These are phyloP conservation scores for Poeciliopsis occidentalis DNA, from an alignment of 2,113 vertebrate species.

Conservation along the genomic window DNA sequence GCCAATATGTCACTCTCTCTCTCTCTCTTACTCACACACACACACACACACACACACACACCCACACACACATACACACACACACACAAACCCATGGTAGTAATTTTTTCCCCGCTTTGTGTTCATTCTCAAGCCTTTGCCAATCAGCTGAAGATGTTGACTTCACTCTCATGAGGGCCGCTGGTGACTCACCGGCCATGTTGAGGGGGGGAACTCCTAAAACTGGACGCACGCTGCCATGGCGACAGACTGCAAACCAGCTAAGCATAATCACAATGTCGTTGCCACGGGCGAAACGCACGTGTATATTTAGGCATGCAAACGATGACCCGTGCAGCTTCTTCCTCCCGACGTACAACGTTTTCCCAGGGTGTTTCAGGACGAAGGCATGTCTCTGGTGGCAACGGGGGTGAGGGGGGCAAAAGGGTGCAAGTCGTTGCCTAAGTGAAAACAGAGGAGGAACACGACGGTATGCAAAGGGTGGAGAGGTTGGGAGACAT, in stretches of 20 bases:
- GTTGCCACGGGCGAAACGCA: conserved; percentile 5
- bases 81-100: conserved; percentile 6
- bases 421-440: conserved; percentile 40
- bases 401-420: conserved; percentile 29
- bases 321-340: not conserved
- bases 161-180: conserved; percentile 18
- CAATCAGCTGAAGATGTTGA: conserved; percentile 45
- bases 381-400: conserved; percentile 72
- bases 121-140: conserved; percentile 41
- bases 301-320: not conserved
- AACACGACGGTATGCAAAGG: not conserved
- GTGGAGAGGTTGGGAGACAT: conserved; percentile 6
- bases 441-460: conserved; percentile 28
- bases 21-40: conserved; percentile 20
- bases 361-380: conserved; percentile 62
- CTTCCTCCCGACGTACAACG: conserved; percentile 34
- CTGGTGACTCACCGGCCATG: conserved; percentile 63
- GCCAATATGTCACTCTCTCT: not conserved
- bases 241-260: conserved; percentile 48
- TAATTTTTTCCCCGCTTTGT: not conserved
- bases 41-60: conserved; percentile 41
- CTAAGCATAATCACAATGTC: conserved; percentile 25
- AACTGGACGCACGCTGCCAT: conserved; percentile 56
- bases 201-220: conserved; percentile 48
- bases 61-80: conserved; percentile 34